Evolutionary conservation across 2,113 vertebrate genomes (phyloP).

Genomic region (Brachionichthys hirsutus): DNA sequence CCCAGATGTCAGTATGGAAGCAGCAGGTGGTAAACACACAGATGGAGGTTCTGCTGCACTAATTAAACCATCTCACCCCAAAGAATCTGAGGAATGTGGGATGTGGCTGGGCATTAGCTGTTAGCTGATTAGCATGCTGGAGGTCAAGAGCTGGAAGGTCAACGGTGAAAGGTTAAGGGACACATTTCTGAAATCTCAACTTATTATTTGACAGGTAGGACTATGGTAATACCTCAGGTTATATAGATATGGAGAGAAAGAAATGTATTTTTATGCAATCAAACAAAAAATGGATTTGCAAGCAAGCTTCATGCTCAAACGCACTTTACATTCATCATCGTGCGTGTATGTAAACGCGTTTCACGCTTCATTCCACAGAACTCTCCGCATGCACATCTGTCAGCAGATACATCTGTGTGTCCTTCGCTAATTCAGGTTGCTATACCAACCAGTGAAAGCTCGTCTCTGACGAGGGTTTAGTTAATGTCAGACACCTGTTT

Average conservation of each 20-base stretch:
- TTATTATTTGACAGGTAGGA: too few relatives aligned
- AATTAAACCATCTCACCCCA: constrained; percentile 23
- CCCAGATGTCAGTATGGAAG: constrained; percentile 3
- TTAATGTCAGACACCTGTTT: constrained; percentile 43
- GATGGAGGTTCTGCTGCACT: constrained; percentile 17
- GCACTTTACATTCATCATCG: constrained; percentile 17
- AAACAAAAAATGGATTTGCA: too few relatives aligned
- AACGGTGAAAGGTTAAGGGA: constrained; percentile 61
- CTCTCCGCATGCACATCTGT: constrained; percentile 16
- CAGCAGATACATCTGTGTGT: constrained; percentile 20
- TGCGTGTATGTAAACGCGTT: not conserved
- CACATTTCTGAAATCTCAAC: too few relatives aligned
- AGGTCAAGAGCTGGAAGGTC: constrained; percentile 64
- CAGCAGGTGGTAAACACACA: constrained; percentile 41
- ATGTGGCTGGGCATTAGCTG: constrained; percentile 52
- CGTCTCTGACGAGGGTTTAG: constrained; percentile 75
- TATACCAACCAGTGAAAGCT: constrained; percentile 62
- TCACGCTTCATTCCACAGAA: constrained; percentile 23
- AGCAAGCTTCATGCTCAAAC: constrained; percentile 13
- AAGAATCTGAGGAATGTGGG: constrained; percentile 63
- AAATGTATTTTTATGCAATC: too few relatives aligned
- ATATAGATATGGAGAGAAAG: too few relatives aligned
- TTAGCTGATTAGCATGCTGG: constrained; percentile 66
- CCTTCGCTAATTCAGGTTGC: constrained; percentile 74
- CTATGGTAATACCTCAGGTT: too few relatives aligned